Percentiles rank a stretch among this genome's conserved stretches.
Conservation (phyloP, 2,888 invertebrate species). For the Allophyes oxyacanthae region DNA sequence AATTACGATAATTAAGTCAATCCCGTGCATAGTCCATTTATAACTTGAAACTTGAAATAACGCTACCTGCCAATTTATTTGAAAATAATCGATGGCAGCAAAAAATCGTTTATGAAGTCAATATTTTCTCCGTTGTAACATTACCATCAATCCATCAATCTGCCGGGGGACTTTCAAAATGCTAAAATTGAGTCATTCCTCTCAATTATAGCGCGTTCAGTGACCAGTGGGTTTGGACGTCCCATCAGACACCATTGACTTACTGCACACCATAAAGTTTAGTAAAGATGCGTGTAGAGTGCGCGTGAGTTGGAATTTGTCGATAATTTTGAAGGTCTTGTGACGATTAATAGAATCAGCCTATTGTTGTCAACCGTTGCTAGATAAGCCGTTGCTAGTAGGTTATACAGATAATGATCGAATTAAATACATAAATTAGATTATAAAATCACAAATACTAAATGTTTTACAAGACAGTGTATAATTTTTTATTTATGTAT, state of each 20-base stretch:
- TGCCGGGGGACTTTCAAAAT: conserved; percentile 61
- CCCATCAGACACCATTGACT: conserved; percentile 58
- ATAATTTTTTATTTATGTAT: too few species aligned
- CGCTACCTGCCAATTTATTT: conserved; percentile 61
- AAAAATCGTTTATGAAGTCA: conserved; percentile 60
- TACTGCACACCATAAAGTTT: conserved; percentile 46
- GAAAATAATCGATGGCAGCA: conserved; percentile 57
- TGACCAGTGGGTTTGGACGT: conserved; percentile 54
- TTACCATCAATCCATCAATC: conserved; percentile 70
- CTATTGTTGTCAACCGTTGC: too few species aligned
- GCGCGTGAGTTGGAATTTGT: conserved; percentile 13
- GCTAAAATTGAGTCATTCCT: conserved; percentile 72
- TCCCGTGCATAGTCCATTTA: conserved; percentile 56
- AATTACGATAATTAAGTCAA: conserved; percentile 45
- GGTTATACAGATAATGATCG: too few species aligned
- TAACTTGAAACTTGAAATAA: conserved; percentile 54
- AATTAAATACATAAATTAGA: too few species aligned
- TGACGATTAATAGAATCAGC: too few species aligned
- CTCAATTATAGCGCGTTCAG: conserved; percentile 59
- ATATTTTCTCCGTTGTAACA: conserved; percentile 53
- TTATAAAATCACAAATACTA: too few species aligned
- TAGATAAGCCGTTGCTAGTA: too few species aligned
- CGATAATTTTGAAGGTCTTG: too few species aligned
- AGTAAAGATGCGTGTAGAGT: conserved; percentile 26
- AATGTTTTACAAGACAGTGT: too few species aligned